These are phyloP conservation scores for Thryonomys swinderianus DNA, from an alignment of 2,113 vertebrate species.

Conservation along the genomic window DNA sequence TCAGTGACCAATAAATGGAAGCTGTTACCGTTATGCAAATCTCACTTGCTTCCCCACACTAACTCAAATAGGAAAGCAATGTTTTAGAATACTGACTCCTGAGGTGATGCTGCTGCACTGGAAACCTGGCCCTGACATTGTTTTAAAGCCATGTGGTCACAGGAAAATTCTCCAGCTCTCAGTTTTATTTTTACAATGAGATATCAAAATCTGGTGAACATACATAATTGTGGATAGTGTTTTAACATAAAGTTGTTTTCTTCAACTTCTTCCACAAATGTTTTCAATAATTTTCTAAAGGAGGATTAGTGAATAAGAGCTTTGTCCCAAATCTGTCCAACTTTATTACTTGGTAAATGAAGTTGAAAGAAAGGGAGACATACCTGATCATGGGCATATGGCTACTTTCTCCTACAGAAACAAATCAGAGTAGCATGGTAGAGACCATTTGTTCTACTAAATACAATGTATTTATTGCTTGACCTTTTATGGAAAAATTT, in stretches of 20 bases:
- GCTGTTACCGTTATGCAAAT: background rate
- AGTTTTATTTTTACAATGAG: background rate
- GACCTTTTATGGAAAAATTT: background rate
- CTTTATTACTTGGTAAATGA: background rate
- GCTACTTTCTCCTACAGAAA: background rate
- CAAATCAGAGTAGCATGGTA: background rate
- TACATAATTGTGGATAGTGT: rapidly evolving
- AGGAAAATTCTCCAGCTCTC: background rate
- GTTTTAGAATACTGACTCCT: background rate
- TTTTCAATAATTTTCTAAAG: background rate
- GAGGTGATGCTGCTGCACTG: background rate
- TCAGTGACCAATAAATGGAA: background rate
- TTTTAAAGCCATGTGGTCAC: background rate
- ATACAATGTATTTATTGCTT: background rate
- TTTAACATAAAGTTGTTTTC: background rate
- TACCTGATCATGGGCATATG: too few species aligned
- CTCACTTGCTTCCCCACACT: background rate
- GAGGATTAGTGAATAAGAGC: background rate
- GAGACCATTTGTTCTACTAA: background rate
- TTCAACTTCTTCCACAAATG: background rate
- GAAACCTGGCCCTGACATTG: background rate
- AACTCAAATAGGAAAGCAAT: background rate
- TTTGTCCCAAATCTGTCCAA: background rate
- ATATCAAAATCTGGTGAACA: background rate
- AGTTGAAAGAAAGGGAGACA: background rate